Base-by-base conservation (phyloP, 2,888 invertebrate genomes). In the Drosophila merina region DNA sequence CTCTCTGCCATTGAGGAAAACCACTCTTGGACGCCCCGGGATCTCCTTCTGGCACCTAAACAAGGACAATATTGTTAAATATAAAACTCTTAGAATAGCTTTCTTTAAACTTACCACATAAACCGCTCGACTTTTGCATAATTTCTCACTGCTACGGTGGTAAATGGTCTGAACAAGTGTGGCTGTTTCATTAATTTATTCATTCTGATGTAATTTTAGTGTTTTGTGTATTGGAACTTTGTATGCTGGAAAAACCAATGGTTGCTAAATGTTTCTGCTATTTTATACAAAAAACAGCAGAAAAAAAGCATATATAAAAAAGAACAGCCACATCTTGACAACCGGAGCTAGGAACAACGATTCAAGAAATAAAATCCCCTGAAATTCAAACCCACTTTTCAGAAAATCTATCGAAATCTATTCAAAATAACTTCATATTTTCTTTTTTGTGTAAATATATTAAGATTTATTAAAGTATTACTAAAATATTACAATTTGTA, bases 51-150 rank as follows among this genome's bases (percentile, higher is more conserved):
- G 75, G 10, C 68, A 64, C 67, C 71, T 77, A 4, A 7, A 25
- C 0, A 4, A 0, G 0, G 0, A 28, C 8, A 4, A 2, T 8
- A 3, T 6, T 12, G 2, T 6, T 10, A 14, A 20, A 4, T 7
- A 28, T 12, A 5, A 3, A 4, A 20, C 20, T 1, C 0, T 5
- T 6, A 9, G 20, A 4, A 2, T 0, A 7, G 8, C 8, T 10
- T 38, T 1, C 2, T 0, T 0, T 10, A 3, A 20, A 1, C 31
- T 54, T 71, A 87, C 87, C 79, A 76, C 62, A 57, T 78, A 42
- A 55, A 67, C 10, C 57, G 49, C 9, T 72, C 58, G 1, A 44
- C 5, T 8, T 62, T 50, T 7, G 10, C 36, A 51, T 52, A 63
- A 12, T 48, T 56, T 4, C 42, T 47, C 3, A 59, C 8, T 8